These are phyloP conservation scores for Lasius platythorax DNA, from an alignment of 2,888 invertebrate genomes.

Conservation along the genomic window DNA sequence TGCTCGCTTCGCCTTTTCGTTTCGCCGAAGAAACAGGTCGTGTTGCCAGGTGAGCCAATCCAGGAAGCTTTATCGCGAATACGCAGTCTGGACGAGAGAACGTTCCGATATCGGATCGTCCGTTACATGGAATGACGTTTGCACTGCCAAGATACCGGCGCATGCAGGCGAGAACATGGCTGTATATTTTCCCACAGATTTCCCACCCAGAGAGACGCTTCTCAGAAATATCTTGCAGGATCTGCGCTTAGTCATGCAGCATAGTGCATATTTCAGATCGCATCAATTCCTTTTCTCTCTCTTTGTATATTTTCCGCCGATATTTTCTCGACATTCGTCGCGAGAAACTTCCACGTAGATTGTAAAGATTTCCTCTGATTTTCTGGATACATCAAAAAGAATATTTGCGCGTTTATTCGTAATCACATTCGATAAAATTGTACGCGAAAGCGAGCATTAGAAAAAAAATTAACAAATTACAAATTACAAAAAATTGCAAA, in stretches of 20 bases:
- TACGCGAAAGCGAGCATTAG: not conserved
- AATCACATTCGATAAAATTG: not conserved
- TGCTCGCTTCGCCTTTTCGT: constrained; percentile 5
- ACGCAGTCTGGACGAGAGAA: constrained; percentile 12
- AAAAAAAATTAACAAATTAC: not conserved
- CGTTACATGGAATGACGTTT: constrained; percentile 59
- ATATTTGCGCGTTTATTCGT: not conserved
- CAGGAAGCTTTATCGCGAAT: constrained; percentile 39
- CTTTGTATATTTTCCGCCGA: constrained; percentile 7
- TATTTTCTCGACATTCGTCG: not conserved
- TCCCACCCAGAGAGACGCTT: constrained; percentile 38
- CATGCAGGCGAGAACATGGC: constrained; percentile 61
- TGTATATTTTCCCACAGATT: constrained; percentile 72
- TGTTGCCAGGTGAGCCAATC: not conserved
- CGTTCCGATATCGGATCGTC: constrained; percentile 35
- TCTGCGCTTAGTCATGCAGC: constrained; percentile 46
- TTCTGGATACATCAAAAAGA: not conserved
- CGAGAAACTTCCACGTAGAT: not conserved
- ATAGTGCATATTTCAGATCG: constrained; percentile 40
- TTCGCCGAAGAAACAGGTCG: constrained; percentile 23
- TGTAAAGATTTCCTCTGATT: not conserved
- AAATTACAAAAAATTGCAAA: not conserved
- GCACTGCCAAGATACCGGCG: constrained; percentile 70
- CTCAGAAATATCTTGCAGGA: constrained; percentile 52
- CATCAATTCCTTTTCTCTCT: not conserved